phyloP scores from a whole-genome alignment of 2,113 vertebrate species.

The Varanus komodoensis region DNA sequence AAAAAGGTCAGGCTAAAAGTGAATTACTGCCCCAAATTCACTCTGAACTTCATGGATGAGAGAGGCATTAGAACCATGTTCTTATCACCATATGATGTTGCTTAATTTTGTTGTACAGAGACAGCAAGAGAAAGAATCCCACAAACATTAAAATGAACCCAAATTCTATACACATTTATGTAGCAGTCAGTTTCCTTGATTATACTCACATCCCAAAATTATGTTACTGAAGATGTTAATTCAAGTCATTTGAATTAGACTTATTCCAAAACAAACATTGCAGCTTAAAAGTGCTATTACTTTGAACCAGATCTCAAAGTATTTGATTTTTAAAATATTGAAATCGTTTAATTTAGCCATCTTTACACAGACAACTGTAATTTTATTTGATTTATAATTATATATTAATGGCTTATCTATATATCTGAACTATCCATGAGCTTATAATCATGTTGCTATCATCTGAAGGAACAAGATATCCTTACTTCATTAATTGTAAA shows the following conservation, averaged over 20 bases:
- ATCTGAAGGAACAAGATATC: conserved; percentile 20
- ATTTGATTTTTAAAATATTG: conserved; percentile 6
- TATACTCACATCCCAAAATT: not conserved
- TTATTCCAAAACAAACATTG: not conserved
- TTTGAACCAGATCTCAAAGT: not conserved
- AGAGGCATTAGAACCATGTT: too few species aligned
- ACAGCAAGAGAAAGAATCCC: not conserved
- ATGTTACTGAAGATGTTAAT: not conserved
- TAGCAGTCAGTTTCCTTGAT: not conserved
- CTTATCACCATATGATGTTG: too few species aligned
- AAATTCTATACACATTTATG: not conserved
- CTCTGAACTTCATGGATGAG: too few species aligned
- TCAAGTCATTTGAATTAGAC: not conserved
- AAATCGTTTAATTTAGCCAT: not conserved
- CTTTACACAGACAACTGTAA: not conserved
- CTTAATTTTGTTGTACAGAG: not conserved
- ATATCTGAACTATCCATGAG: not conserved
- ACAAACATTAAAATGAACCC: too few species aligned
- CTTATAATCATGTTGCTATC: conserved; percentile 22
- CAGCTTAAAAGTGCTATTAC: not conserved
- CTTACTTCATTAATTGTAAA: conserved; percentile 2
- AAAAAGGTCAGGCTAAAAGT: too few species aligned
- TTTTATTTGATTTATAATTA: conserved; percentile 9
- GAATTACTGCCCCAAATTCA: too few species aligned
- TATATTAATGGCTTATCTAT: not conserved